Evolutionary conservation across 2,888 invertebrate genomes (phyloP), one percentile per base, ranked within the genome.

Genomic region (Nomada ruficornis): DNA sequence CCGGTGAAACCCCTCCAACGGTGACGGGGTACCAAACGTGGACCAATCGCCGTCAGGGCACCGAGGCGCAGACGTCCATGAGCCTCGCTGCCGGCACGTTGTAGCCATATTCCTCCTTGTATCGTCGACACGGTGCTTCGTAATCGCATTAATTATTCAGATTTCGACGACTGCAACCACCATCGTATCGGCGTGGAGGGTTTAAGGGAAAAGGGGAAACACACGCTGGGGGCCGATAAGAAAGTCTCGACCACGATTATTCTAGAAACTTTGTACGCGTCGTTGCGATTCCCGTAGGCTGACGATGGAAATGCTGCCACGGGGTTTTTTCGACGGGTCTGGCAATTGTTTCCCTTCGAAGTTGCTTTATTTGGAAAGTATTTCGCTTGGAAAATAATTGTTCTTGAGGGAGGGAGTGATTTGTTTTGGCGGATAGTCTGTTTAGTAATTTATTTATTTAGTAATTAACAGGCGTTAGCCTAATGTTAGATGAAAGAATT

Each of bases 11-110:
- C 83, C 83, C 85, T 82, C 77, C 82, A 74, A 29, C 3, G 13
- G 42, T 10, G 11, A 23, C 65, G 65, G 67, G 80, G 77, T 74
- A 85, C 90, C 90, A 85, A 91, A 93, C 93, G 93, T 93, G 93
- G 92, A 92, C 93, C 91, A 93, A 93, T 92, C 73, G 88, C 79
- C 79, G 82, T 29, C 50, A 36, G 85, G 78, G 87, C 88, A 85
- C 76, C 88, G 62, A 84, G 80, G 83, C 86, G 85, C 88, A 85
- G 82, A 83, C 83, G 85, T 85, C 72, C 72, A 23, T 54, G 62
- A 52, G 68, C 75, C 50, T 72, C 64, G 65, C 68, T 60, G 75
- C 57, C 68, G 50, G 47, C 71, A 72, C 67, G 47, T 36, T 54
- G 73, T 70, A 80, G 90, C 90, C 90, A 90, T 91, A 15, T 86